A percentile compares a stretch with the other conserved stretches of the same genome.
Conservation (phyloP, 2,888 invertebrate genomes). For the Machimus rusticus region DNA sequence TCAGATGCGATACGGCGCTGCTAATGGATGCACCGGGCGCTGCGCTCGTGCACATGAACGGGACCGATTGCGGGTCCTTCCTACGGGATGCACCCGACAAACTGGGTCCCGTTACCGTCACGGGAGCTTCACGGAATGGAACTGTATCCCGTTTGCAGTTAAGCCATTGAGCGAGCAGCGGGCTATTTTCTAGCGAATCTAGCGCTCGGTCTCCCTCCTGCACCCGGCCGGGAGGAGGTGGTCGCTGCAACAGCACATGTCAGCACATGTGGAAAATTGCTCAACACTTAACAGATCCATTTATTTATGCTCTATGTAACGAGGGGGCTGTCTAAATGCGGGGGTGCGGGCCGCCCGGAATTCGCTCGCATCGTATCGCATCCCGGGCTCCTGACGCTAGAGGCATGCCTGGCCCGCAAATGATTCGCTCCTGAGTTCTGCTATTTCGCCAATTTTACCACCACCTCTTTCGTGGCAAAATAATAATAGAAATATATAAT, state of each 20-base stretch:
- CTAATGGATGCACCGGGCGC: slow-evolving; percentile 31
- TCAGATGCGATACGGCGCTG: slow-evolving; percentile 1
- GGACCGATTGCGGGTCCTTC: slow-evolving; percentile 13
- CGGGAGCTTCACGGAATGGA: not conserved
- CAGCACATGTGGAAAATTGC: slow-evolving; percentile 50
- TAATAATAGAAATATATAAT: too few relatives aligned
- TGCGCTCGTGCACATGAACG: not conserved
- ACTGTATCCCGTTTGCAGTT: not conserved
- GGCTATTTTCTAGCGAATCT: slow-evolving; percentile 28
- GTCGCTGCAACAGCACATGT: slow-evolving; percentile 47
- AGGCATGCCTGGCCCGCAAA: not conserved
- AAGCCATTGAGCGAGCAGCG: not conserved
- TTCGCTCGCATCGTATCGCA: not conserved
- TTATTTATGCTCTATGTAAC: slow-evolving; percentile 45
- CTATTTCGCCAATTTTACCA: not conserved
- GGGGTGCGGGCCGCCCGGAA: not conserved
- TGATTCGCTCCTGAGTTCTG: not conserved
- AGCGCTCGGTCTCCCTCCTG: slow-evolving; percentile 28
- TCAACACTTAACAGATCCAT: slow-evolving; percentile 48
- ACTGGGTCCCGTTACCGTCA: not conserved
- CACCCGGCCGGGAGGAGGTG: not conserved
- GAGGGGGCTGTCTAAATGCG: not conserved
- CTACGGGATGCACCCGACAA: not conserved
- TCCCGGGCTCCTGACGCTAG: not conserved
- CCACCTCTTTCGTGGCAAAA: not conserved